phyloP scores from a whole-genome alignment of 2,797 vertebrate genomes.

The Coranthus polyacanthus region DNA sequence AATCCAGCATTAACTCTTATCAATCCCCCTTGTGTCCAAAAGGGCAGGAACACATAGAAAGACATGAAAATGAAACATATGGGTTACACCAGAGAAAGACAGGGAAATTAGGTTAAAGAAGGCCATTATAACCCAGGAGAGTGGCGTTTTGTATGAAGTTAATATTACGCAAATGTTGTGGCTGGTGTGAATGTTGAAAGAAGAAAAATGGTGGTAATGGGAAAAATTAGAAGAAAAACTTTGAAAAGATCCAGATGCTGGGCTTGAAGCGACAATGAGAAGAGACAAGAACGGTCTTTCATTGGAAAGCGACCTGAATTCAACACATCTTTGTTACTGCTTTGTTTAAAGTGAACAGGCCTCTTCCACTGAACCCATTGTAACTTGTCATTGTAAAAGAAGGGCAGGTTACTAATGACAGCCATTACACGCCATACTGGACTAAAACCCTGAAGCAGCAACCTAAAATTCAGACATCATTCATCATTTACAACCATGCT shows the following conservation, averaged over 20 bases:
- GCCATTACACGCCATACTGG: too few species aligned
- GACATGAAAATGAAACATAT: background rate
- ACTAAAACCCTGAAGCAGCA: too few species aligned
- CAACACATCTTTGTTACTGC: too few species aligned
- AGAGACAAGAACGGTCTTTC: background rate
- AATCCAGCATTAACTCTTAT: constrained; percentile 1
- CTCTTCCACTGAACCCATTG: too few species aligned
- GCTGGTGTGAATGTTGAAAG: background rate
- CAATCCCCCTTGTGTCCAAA: too few species aligned
- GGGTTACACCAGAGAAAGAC: background rate
- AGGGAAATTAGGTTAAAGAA: background rate
- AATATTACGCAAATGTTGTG: background rate
- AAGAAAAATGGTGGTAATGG: background rate
- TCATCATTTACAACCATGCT: too few species aligned
- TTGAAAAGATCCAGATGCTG: background rate
- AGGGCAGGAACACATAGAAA: too few species aligned
- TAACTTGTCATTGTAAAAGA: too few species aligned
- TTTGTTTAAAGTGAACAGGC: too few species aligned
- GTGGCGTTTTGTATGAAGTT: background rate
- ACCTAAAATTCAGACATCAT: too few species aligned
- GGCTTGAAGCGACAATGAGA: background rate
- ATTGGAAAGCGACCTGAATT: background rate
- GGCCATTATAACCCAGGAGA: constrained; percentile 6
- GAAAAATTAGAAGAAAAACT: background rate
- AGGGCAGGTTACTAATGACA: too few species aligned